Conservation (phyloP, 2,888 invertebrate species). For the Lepetodrilus schrolli region DNA sequence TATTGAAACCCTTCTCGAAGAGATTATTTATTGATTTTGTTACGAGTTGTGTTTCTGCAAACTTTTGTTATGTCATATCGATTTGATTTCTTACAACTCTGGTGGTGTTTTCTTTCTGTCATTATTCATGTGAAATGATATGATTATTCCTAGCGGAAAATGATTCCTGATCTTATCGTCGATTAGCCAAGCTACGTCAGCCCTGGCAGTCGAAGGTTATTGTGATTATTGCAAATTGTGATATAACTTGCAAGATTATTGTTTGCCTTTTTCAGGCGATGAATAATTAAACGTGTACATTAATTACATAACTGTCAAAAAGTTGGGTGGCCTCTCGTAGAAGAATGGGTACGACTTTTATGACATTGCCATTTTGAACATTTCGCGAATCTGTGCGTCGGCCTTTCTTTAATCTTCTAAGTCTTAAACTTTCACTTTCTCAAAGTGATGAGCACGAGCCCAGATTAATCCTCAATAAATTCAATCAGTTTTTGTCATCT, state of each 20-base stretch:
- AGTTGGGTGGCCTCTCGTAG: neutral
- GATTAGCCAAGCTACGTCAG: neutral
- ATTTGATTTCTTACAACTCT: neutral
- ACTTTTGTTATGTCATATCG: neutral
- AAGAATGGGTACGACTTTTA: slow-evolving; percentile 16
- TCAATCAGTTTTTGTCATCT: slow-evolving; percentile 14
- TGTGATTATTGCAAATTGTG: neutral
- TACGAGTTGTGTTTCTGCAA: too few species aligned
- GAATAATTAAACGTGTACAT: slow-evolving; percentile 29
- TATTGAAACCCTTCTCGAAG: too few species aligned
- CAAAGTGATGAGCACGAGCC: neutral
- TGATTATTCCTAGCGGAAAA: neutral
- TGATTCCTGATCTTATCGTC: neutral
- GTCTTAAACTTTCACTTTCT: slow-evolving; percentile 1
- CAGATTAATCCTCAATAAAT: slow-evolving; percentile 31
- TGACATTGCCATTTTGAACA: neutral
- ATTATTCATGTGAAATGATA: slow-evolving; percentile 2
- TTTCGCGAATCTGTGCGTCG: neutral
- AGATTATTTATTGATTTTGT: too few species aligned
- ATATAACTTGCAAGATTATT: slow-evolving; percentile 14
- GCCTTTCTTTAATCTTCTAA: slow-evolving; percentile 22
- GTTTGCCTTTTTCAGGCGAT: neutral
- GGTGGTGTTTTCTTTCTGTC: neutral
- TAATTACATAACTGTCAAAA: slow-evolving; percentile 28
- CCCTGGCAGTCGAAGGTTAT: neutral